Evolutionary conservation across 1,140 invertebrate species (phyloP), one percentile per base, ranked within the genome.

Genomic region (Ganaspis sp.): DNA sequence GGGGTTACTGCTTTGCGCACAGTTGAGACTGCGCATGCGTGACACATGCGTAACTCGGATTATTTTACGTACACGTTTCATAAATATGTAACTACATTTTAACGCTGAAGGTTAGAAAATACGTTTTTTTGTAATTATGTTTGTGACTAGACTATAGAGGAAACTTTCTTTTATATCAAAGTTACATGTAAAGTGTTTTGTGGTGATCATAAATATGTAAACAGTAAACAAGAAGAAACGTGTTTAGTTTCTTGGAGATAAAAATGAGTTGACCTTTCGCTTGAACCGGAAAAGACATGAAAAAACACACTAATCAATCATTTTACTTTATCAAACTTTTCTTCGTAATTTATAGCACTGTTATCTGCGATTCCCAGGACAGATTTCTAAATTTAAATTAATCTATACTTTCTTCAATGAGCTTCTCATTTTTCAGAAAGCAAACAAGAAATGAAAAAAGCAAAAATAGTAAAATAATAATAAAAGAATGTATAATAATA

Each of bases 41-140:
- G n/a, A n/a, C n/a, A n/a, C n/a, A n/a, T n/a, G n/a, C n/a, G n/a
- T n/a, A n/a, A n/a, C n/a, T n/a, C n/a, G n/a, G n/a, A n/a, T n/a
- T n/a, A n/a, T n/a, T n/a, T n/a, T n/a, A n/a, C n/a, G n/a, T n/a
- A n/a, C n/a, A n/a, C n/a, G n/a, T n/a, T n/a, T n/a, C n/a, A n/a
- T n/a, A n/a, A n/a, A n/a, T n/a, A n/a, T n/a, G n/a, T n/a, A n/a
- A n/a, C n/a, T n/a, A n/a, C n/a, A n/a, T n/a, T n/a, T n/a, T n/a
- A n/a, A n/a, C n/a, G n/a, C n/a, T n/a, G n/a, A n/a, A n/a, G n/a
- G n/a, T n/a, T n/a, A n/a, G n/a, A n/a, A n/a, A n/a, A n/a, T n/a
- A n/a, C n/a, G n/a, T n/a, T n/a, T 85, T 81, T 71, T 85, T 54
- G 40, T n/a, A 45, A n/a, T 0, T 45, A 38, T 5, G 9, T 15